These are phyloP conservation scores for Xestia rhomboidea DNA, from an alignment of 2,888 invertebrate species.

Conservation along the genomic window DNA sequence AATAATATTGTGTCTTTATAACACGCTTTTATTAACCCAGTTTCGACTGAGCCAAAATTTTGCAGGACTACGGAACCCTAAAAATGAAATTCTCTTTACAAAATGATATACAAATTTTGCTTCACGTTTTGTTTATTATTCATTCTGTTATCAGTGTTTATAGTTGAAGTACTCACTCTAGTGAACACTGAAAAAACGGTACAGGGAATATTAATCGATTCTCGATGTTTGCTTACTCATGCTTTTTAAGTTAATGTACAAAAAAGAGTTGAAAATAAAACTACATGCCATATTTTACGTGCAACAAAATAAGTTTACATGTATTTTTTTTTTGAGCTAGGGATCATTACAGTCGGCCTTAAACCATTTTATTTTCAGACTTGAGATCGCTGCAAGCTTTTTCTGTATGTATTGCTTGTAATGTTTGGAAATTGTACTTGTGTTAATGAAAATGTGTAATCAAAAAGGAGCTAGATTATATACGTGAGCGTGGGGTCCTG, in stretches of 20 bases:
- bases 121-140: not conserved
- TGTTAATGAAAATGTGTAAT: not conserved
- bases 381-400: not conserved
- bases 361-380: not conserved
- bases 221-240: slow-evolving; percentile 31
- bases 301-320: not conserved
- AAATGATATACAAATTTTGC: not conserved
- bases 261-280: slow-evolving; percentile 11
- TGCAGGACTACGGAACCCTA: no score
- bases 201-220: slow-evolving; percentile 4
- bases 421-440: not conserved
- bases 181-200: not conserved
- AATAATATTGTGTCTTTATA: no score
- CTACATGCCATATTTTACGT: not conserved
- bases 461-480: not conserved
- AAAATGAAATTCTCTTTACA: not conserved
- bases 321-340: not conserved
- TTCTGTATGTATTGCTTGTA: not conserved
- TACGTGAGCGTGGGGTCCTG: no score
- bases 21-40: no score
- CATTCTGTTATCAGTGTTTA: slow-evolving; percentile 5
- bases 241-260: slow-evolving; percentile 20
- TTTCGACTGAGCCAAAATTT: not conserved
- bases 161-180: not conserved
- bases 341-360: not conserved